Conservation (phyloP, 1,140 invertebrate genomes). For the Polypedilum vanderplanki region DNA sequence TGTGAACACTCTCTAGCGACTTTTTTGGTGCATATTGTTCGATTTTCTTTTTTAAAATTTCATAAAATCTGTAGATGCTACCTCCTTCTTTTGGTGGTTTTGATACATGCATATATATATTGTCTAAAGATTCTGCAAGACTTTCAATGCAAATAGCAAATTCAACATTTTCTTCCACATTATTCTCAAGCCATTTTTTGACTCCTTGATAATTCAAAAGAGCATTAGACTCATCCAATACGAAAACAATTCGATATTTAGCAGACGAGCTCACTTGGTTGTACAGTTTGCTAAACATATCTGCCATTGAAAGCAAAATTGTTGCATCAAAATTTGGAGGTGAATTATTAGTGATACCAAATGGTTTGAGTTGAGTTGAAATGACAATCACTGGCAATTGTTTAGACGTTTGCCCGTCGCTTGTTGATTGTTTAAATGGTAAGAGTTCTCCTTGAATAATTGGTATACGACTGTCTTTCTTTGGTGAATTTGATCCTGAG, state of each 20-base stretch:
- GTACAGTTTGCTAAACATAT: slow-evolving; percentile 90
- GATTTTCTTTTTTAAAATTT: slow-evolving; percentile 48
- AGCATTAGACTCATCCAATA: slow-evolving; percentile 86
- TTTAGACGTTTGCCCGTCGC: slow-evolving; percentile 62
- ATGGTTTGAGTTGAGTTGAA: slow-evolving; percentile 89
- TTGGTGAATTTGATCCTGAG: slow-evolving; percentile 55
- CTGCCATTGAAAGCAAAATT: slow-evolving; percentile 77
- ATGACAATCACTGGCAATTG: slow-evolving; percentile 79
- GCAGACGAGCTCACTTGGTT: slow-evolving; percentile 69
- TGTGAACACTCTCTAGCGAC: slow-evolving; percentile 76
- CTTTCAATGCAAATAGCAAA: slow-evolving; percentile 91
- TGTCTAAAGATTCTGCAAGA: slow-evolving; percentile 53
- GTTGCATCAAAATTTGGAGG: slow-evolving; percentile 64
- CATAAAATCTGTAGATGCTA: slow-evolving; percentile 60
- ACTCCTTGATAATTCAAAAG: slow-evolving; percentile 88
- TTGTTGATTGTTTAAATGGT: slow-evolving; percentile 41
- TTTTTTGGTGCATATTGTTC: slow-evolving; percentile 51
- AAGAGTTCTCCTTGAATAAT: slow-evolving; percentile 81
- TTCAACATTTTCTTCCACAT: slow-evolving; percentile 63
- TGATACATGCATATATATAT: slow-evolving; percentile 86
- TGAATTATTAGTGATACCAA: slow-evolving; percentile 65
- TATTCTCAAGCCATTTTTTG: slow-evolving; percentile 94
- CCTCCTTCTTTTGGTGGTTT: slow-evolving; percentile 88
- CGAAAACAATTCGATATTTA: slow-evolving; percentile 81
- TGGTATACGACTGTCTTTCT: slow-evolving; percentile 71